A percentile compares a stretch with the other conserved stretches of the same genome.
Evolutionary conservation across 2,797 vertebrate species (phyloP).

Genomic region (Falco novaeseelandiae): DNA sequence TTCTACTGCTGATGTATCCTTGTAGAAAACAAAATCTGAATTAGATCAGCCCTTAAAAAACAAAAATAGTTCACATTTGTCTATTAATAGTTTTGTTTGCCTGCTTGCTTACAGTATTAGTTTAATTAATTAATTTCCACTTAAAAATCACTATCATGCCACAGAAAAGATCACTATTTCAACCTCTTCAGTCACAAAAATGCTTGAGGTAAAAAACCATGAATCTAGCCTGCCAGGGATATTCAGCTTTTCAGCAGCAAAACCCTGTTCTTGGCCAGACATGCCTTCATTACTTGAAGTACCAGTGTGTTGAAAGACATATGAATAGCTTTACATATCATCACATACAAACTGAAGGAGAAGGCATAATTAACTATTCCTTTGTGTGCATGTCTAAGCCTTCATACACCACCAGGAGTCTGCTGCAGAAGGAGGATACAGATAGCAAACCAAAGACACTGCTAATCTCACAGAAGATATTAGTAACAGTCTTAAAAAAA

Average conservation of each 20-base stretch:
- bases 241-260: neutral
- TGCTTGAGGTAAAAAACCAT: neutral
- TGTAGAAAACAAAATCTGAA: neutral
- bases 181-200: neutral
- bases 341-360: neutral
- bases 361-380: neutral
- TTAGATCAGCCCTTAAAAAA: neutral
- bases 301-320: neutral
- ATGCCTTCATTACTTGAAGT: neutral
- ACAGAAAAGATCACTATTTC: neutral
- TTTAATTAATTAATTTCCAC: neutral
- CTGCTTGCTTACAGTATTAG: neutral
- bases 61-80: neutral
- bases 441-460: neutral
- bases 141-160: neutral
- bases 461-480: neutral
- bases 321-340: neutral
- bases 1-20: neutral
- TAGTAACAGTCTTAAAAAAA: neutral
- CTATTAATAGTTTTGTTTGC: neutral
- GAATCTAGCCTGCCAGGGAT: neutral
- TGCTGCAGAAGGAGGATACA: neutral
- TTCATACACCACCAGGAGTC: neutral
- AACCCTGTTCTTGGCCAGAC: neutral
- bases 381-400: neutral